Evolutionary conservation across 2,888 invertebrate genomes (phyloP), one percentile per base, ranked within the genome.

Genomic region (Athalia cordata): DNA sequence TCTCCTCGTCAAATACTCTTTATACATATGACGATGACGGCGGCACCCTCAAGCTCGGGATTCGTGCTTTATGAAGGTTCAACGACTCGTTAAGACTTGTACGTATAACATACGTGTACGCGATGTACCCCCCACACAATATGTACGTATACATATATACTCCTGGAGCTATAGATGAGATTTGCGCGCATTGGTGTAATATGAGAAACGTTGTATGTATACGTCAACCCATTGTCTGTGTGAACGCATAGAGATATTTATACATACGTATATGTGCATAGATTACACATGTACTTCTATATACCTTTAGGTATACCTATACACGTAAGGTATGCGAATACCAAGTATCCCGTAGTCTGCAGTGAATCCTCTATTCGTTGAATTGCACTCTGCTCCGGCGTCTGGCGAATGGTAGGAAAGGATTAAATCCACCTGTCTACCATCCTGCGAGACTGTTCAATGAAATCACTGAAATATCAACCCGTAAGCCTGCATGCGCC

Each of bases 31-130:
- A 29, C 47, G 5, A 59, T 13, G 15, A 72, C 15, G 8, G 59
- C 59, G 45, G 47, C 47, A 72, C 72, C 72, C 57, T 45, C 59
- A 72, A 13, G 9, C 45, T 59, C 47, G 15, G 15, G 59, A 72
- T 72, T 72, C 59, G 59, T 43, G 52, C 50, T 68, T 55, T 68
- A 68, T 55, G 52, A 59, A 45, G 15, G 70, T 72, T 72, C 70
- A 59, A 72, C 47, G 70, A 57, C 70, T 67, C 52, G 29, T 29
- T 52, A 52, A 29, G 67, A 52, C 15, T 72, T 7, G 45, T 47
- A 72, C 8, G 55, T 13, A n/a, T 3, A 13, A 11, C 8, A 59
- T 13, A 57, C 11, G 8, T 65, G 64, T 45, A 65, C n/a, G 64
- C 45, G 45, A 8, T 9, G 29, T 13, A 45, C 8, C 13, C 6